A percentile compares a stretch with the other conserved stretches of the same genome.
phyloP scores from a whole-genome alignment of 2,113 vertebrate genomes.

The Hoplias malabaricus region DNA sequence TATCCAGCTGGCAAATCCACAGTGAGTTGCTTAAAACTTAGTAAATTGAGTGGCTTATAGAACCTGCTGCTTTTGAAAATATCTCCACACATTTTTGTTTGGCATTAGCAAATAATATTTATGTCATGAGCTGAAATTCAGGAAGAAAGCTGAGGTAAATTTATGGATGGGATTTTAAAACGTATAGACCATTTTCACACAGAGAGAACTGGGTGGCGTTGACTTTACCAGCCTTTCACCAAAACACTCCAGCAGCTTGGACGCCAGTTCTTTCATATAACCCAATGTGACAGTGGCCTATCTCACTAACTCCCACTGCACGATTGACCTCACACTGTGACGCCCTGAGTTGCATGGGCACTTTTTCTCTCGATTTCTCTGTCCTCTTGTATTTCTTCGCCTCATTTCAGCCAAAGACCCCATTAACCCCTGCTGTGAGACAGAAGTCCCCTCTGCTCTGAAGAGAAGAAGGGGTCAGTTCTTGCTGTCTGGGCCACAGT shows the following conservation, averaged over 20 bases:
- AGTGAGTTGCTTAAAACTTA: no score
- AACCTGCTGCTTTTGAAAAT: no score
- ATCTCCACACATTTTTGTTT: background rate
- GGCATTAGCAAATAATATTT: background rate
- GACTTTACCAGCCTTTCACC: conserved; percentile 13
- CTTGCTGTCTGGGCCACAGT: conserved; percentile 18
- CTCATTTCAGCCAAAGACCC: conserved; percentile 30
- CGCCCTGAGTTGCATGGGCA: background rate
- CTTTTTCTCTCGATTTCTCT: background rate
- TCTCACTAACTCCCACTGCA: background rate
- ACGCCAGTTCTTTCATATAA: background rate
- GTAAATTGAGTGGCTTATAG: no score
- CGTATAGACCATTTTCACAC: background rate
- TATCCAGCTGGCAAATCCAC: no score
- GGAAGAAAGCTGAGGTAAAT: background rate
- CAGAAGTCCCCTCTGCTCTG: background rate
- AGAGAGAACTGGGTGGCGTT: background rate
- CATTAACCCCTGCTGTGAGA: conserved; percentile 35
- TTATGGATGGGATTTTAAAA: background rate
- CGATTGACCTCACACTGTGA: background rate
- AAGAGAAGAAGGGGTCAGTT: conserved; percentile 10
- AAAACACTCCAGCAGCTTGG: background rate
- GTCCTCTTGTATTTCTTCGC: background rate
- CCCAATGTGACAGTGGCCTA: background rate
- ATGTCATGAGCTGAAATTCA: background rate